Percentiles rank a stretch among this genome's conserved stretches.
Evolutionary conservation across 2,113 vertebrate genomes (phyloP).

Genomic region (Boulengeromyrus knoepffleri): DNA sequence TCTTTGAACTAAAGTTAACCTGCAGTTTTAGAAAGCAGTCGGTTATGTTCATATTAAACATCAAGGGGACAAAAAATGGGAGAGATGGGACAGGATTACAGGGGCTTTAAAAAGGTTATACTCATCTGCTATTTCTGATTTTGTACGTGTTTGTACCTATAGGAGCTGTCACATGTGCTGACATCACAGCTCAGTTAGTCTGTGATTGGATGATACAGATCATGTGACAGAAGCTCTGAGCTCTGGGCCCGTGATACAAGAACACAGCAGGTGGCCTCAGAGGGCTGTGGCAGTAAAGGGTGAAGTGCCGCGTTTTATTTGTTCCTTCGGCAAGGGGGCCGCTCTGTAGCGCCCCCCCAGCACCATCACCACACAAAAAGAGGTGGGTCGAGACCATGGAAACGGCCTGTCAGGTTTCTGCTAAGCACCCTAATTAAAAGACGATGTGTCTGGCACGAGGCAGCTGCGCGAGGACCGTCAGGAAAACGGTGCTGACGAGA

Average conservation of each 20-base stretch:
- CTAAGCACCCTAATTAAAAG: constrained; percentile 2
- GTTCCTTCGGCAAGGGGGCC: neutral
- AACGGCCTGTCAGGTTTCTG: neutral
- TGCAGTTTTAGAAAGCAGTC: neutral
- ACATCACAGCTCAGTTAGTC: neutral
- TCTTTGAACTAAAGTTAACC: neutral
- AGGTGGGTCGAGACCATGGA: neutral
- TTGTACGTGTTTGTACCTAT: neutral
- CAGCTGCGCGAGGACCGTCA: neutral
- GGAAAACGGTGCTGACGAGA: neutral
- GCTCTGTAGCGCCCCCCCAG: neutral
- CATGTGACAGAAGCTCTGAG: neutral
- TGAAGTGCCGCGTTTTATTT: neutral
- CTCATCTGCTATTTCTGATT: neutral
- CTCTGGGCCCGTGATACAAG: neutral
- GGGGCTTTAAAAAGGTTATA: neutral
- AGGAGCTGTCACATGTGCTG: constrained; percentile 2
- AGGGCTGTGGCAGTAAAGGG: neutral
- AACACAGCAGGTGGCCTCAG: neutral
- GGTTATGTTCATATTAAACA: neutral
- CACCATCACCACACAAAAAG: neutral
- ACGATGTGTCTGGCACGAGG: neutral
- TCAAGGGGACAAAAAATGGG: neutral
- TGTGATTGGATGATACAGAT: constrained; percentile 4
- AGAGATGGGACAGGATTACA: neutral